These are phyloP conservation scores for Dicrostonyx torquatus DNA, from an alignment of 2,797 vertebrate genomes.

Conservation along the genomic window DNA sequence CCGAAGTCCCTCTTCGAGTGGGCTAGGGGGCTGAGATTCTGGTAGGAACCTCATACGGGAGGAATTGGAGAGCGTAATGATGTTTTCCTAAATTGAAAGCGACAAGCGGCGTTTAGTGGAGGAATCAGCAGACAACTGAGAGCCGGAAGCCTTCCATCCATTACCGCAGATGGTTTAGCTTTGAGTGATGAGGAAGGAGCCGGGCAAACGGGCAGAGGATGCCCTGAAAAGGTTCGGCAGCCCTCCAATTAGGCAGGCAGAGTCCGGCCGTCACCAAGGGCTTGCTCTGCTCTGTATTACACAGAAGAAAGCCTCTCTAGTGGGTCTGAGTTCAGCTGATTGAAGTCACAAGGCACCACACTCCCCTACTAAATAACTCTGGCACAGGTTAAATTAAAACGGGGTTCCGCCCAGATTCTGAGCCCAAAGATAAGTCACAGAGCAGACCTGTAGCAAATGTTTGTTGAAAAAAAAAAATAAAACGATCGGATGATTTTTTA, in stretches of 20 bases:
- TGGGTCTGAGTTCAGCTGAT: slow-evolving; percentile 49
- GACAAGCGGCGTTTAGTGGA: slow-evolving; percentile 78
- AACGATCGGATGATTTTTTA: slow-evolving; percentile 32
- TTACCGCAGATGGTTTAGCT: slow-evolving; percentile 77
- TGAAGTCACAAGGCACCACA: not conserved
- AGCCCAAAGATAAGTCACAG: slow-evolving; percentile 32
- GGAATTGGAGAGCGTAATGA: slow-evolving; percentile 70
- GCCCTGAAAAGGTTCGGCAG: slow-evolving; percentile 73
- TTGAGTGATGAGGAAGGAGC: slow-evolving; percentile 73
- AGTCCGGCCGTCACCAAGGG: slow-evolving; percentile 34
- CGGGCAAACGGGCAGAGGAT: slow-evolving; percentile 58
- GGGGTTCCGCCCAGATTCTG: slow-evolving; percentile 51
- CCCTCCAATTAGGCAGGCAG: slow-evolving; percentile 61
- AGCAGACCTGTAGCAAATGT: slow-evolving; percentile 31
- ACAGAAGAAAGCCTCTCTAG: slow-evolving; percentile 50
- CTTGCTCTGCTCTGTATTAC: slow-evolving; percentile 51
- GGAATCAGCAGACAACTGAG: slow-evolving; percentile 67
- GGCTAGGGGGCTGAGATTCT: slow-evolving; percentile 63
- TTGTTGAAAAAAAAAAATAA: slow-evolving; percentile 22
- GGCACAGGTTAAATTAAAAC: slow-evolving; percentile 40
- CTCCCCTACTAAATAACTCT: slow-evolving; percentile 48
- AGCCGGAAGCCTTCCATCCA: slow-evolving; percentile 31
- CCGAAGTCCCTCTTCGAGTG: not conserved
- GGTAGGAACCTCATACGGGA: slow-evolving; percentile 61
- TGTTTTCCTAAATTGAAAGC: slow-evolving; percentile 79